Percentiles rank a stretch among this genome's conserved stretches.
Evolutionary conservation across 2,113 vertebrate genomes (phyloP).

Genomic region (Melozone crissalis): DNA sequence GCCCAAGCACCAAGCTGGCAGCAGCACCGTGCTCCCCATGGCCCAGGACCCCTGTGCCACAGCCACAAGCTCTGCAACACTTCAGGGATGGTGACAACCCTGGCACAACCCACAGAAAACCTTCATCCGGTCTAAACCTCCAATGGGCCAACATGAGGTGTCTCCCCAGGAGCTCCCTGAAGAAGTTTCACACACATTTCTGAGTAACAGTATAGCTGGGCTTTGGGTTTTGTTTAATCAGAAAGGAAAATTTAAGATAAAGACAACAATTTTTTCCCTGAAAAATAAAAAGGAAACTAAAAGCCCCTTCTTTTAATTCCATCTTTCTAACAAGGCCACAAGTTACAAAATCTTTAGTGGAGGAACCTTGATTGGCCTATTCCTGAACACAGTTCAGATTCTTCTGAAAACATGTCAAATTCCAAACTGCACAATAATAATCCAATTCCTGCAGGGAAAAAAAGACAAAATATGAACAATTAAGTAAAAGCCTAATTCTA

Average conservation of each 20-base stretch:
- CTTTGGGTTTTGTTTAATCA: not conserved
- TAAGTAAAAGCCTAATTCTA: slow-evolving; percentile 47
- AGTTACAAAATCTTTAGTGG: slow-evolving; percentile 24
- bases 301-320: not conserved
- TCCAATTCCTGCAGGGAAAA: slow-evolving; percentile 62
- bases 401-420: slow-evolving; percentile 62
- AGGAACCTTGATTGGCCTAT: slow-evolving; percentile 30
- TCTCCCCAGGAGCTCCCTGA: not conserved
- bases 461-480: slow-evolving; percentile 44
- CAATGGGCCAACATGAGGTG: not conserved
- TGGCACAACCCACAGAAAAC: not conserved
- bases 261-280: not conserved
- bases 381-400: slow-evolving; percentile 39
- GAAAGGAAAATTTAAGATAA: not conserved
- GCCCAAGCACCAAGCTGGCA: not conserved
- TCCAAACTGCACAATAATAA: slow-evolving; percentile 66
- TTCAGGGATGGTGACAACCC: not conserved
- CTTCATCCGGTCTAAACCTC: not conserved
- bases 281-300: not conserved
- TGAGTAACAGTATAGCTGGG: not conserved
- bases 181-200: not conserved
- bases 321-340: slow-evolving; percentile 4
- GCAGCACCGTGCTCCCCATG: not conserved
- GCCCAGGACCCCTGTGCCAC: accelerated
- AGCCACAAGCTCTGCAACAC: accelerated